Percentiles rank a stretch among this genome's conserved stretches.
Evolutionary conservation across 2,113 vertebrate species (phyloP).

Genomic region (Stomatorhinus ivindoensis): DNA sequence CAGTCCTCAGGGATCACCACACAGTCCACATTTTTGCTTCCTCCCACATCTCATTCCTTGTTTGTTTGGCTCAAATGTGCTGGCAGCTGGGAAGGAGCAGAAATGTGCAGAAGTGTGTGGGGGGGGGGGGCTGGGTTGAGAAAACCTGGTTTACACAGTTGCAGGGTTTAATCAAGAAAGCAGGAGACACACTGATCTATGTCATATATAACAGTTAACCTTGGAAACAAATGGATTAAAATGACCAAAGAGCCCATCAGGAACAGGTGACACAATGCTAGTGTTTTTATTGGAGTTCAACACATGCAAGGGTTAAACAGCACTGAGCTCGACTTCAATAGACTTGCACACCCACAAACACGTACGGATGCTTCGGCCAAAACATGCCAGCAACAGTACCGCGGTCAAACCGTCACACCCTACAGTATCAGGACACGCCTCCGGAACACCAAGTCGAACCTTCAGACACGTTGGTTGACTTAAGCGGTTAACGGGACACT

Average conservation of each 20-base stretch:
- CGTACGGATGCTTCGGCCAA: neutral
- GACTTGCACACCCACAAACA: slow-evolving; percentile 25
- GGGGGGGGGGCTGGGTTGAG: neutral
- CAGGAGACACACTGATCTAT: neutral
- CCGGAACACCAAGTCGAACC: neutral
- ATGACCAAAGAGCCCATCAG: slow-evolving; percentile 31
- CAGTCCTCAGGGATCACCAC: neutral
- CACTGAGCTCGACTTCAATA: slow-evolving; percentile 52
- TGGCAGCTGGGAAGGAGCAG: neutral
- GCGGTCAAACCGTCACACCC: neutral
- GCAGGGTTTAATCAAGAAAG: neutral
- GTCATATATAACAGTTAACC: neutral
- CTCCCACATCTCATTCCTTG: neutral
- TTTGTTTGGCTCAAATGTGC: neutral
- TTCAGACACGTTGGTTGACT: neutral
- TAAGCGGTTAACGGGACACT: neutral
- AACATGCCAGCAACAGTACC: neutral
- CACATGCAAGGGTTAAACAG: slow-evolving; percentile 70
- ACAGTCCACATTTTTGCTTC: neutral
- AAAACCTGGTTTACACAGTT: neutral
- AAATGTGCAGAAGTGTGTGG: neutral
- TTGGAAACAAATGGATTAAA: neutral
- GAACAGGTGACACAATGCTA: slow-evolving; percentile 57
- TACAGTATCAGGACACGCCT: neutral
- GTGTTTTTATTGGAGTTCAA: slow-evolving; percentile 70